Conservation (phyloP, 1,140 invertebrate species). For the Drosophila sucinea region DNA sequence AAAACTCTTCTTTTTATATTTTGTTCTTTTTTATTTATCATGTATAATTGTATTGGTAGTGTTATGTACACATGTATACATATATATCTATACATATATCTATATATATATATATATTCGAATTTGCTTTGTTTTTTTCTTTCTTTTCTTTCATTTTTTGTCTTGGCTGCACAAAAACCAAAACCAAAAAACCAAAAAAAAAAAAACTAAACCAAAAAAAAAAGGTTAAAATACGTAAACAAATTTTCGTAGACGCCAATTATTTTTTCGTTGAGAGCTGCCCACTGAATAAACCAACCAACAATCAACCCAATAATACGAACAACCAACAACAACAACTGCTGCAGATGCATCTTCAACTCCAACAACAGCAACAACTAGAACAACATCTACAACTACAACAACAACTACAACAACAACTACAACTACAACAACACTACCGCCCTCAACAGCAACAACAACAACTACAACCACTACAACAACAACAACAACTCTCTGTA, state of each 20-base stretch:
- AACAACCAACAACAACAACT: conserved; percentile 36
- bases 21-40: conserved; percentile 31
- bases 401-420: conserved; percentile 30
- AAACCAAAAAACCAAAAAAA: conserved; percentile 48
- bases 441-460: conserved; percentile 44
- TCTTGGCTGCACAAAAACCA: conserved; percentile 58
- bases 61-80: conserved; percentile 50
- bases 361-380: conserved; percentile 33
- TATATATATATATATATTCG: conserved; percentile 41
- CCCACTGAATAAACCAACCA: conserved; percentile 48
- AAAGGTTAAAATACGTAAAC: conserved; percentile 51
- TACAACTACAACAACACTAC: conserved; percentile 25
- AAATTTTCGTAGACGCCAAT: conserved; percentile 74
- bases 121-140: conserved; percentile 63
- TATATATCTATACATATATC: conserved; percentile 9
- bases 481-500: conserved; percentile 22
- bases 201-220: conserved; percentile 48
- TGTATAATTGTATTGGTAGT: conserved; percentile 43
- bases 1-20: conserved; percentile 24
- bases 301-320: conserved; percentile 34
- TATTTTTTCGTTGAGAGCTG: conserved; percentile 71
- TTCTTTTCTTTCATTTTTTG: conserved; percentile 26
- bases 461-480: conserved; percentile 22
- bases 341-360: conserved; percentile 40
- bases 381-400: conserved; percentile 35